These are phyloP conservation scores for Zosterops hypoxanthus DNA, from an alignment of 2,113 vertebrate species.

Conservation along the genomic window DNA sequence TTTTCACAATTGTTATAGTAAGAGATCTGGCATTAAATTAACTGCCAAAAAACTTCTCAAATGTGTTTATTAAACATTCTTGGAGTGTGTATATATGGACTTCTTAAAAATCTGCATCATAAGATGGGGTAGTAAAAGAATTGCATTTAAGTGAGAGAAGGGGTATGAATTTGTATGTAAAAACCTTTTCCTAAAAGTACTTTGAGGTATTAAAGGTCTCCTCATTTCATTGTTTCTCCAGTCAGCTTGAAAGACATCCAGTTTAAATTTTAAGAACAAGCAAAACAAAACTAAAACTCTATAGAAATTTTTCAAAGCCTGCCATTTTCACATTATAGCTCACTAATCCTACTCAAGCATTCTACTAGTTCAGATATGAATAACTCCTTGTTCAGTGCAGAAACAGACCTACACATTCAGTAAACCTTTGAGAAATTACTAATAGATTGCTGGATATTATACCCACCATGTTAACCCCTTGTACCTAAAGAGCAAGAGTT, in stretches of 20 bases:
- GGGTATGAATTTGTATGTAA: neutral
- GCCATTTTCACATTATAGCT: neutral
- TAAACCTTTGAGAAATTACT: neutral
- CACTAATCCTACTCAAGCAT: neutral
- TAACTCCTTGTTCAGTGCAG: neutral
- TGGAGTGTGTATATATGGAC: neutral
- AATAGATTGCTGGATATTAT: neutral
- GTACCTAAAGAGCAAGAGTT: neutral
- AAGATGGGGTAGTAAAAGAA: neutral
- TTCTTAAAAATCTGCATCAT: neutral
- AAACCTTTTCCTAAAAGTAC: neutral
- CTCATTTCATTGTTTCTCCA: slow-evolving; percentile 1
- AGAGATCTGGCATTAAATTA: neutral
- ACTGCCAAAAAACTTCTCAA: neutral
- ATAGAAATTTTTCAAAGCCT: neutral
- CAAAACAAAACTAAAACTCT: neutral
- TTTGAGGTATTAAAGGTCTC: neutral
- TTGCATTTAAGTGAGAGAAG: neutral
- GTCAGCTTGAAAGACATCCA: neutral
- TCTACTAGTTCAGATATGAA: slow-evolving; percentile 9
- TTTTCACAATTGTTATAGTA: neutral
- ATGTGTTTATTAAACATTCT: neutral
- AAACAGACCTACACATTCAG: neutral
- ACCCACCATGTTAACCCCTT: neutral
- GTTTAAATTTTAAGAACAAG: slow-evolving; percentile 16